Base-by-base conservation (phyloP, 2,797 vertebrate species). In the Acanthiza pusilla region DNA sequence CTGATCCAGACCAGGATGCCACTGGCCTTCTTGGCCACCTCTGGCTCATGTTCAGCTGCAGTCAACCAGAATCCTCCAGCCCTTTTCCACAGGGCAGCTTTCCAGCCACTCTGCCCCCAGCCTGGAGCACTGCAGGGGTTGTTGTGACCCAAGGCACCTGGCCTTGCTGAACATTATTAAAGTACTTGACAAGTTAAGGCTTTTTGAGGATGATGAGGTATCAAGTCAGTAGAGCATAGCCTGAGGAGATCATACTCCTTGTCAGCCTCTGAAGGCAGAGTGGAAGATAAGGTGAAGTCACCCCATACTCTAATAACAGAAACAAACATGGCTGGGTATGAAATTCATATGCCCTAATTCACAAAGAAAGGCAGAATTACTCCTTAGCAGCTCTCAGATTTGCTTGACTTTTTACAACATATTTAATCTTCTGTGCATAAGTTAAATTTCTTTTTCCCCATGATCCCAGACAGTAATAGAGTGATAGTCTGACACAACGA, bases 11-110 rank as follows among this genome's bases (percentile, higher is more conserved):
- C 4, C 47, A 60, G 30, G n/a, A 22, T 40, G 13, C 1, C n/a
- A 19, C 0, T 53, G 21, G 10, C 29, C 15, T 45, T 16, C 72
- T 27, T 40, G 65, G 25, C n/a, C 43, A 40, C 17, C 23, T 0
- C 16, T 63, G 25, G 17, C 3, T 65, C 10, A 11, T 8, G 29
- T 27, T 51, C 45, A 40, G 38, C 12, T 16, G 25, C 10, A 18
- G 38, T 16, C 6, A 25, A 18, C 11, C 14, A 45, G 29, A 25
- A 71, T 1, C 1, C 7, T 8, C 14, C 11, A 4, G 12, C 19
- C 17, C 21, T 58, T 71, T 58, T 2, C 11, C 29, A 16, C 7
- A 0, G 2, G 38, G 20, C 14, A 19, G 17, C n/a, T 77, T 76
- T 30, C 29, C 25, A 65, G 21, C 5, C 27, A 34, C 17, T 55